phyloP scores from a whole-genome alignment of 2,888 invertebrate genomes.

The Drosophila peninsularis region DNA sequence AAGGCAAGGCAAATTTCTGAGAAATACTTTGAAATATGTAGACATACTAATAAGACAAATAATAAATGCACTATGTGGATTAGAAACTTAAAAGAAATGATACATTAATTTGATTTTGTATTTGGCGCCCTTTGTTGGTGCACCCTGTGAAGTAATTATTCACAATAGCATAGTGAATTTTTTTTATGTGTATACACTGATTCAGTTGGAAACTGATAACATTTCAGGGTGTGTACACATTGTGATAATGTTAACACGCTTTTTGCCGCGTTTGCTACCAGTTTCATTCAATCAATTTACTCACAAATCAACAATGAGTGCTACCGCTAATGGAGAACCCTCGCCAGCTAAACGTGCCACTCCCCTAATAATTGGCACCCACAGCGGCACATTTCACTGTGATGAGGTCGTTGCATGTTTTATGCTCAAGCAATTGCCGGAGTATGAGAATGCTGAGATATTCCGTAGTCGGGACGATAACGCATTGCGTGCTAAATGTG shows the following conservation, averaged over 20 bases:
- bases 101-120: background rate
- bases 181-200: conserved; percentile 18
- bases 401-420: conserved; percentile 91
- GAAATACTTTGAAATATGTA: background rate
- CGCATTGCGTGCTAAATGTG: conserved; percentile 90
- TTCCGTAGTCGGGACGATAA: conserved; percentile 88
- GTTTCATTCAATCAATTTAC: background rate
- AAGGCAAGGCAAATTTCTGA: background rate
- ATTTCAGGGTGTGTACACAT: conserved; percentile 14
- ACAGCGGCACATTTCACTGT: conserved; percentile 82
- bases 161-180: conserved; percentile 13
- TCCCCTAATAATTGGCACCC: conserved; percentile 79
- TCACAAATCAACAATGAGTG: conserved; percentile 40
- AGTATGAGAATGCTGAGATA: conserved; percentile 92
- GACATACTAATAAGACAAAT: background rate
- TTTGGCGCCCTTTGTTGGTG: conserved; percentile 13
- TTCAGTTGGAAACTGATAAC: background rate
- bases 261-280: conserved; percentile 56
- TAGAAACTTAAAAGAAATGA: background rate
- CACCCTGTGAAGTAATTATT: conserved; percentile 23
- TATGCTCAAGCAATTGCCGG: conserved; percentile 92
- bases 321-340: conserved; percentile 16
- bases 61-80: background rate
- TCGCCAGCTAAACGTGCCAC: conserved; percentile 59
- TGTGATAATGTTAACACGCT: conserved; percentile 36